A percentile compares a stretch with the other conserved stretches of the same genome.
Evolutionary conservation across 1,140 invertebrate genomes (phyloP).

Genomic region (Plectrocnemia conspersa): DNA sequence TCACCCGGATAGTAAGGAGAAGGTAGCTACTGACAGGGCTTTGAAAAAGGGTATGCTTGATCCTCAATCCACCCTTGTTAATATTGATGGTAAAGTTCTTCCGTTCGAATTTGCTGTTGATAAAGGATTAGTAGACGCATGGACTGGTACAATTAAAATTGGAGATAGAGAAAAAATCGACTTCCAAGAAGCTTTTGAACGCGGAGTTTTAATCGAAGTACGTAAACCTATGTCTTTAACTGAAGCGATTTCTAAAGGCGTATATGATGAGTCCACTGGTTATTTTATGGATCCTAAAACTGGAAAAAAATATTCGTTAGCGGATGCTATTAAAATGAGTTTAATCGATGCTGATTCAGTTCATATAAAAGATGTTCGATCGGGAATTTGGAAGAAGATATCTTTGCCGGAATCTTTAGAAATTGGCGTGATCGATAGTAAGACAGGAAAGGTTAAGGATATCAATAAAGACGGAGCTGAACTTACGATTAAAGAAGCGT

Average conservation of each 20-base stretch:
- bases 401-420: constrained; percentile 71
- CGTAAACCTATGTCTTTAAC: constrained; percentile 75
- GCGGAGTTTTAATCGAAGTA: constrained; percentile 75
- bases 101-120: constrained; percentile 79
- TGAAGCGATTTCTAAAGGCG: constrained; percentile 77
- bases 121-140: constrained; percentile 71
- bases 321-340: constrained; percentile 68
- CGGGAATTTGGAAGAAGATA: constrained; percentile 69
- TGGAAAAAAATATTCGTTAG: constrained; percentile 68
- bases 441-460: constrained; percentile 67
- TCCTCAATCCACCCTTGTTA: constrained; percentile 72
- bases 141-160: constrained; percentile 63
- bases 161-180: constrained; percentile 64
- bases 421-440: constrained; percentile 67
- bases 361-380: constrained; percentile 73
- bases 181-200: constrained; percentile 80
- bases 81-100: constrained; percentile 65
- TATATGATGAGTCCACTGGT: constrained; percentile 70
- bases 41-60: constrained; percentile 77
- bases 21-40: constrained; percentile 68
- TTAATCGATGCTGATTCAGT: constrained; percentile 79
- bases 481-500: constrained; percentile 73
- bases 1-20: constrained; percentile 65
- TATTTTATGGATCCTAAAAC: constrained; percentile 76
- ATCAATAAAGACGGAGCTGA: constrained; percentile 61